Base-by-base conservation (phyloP, 2,113 vertebrate species). In the Emydocephalus ijimae region DNA sequence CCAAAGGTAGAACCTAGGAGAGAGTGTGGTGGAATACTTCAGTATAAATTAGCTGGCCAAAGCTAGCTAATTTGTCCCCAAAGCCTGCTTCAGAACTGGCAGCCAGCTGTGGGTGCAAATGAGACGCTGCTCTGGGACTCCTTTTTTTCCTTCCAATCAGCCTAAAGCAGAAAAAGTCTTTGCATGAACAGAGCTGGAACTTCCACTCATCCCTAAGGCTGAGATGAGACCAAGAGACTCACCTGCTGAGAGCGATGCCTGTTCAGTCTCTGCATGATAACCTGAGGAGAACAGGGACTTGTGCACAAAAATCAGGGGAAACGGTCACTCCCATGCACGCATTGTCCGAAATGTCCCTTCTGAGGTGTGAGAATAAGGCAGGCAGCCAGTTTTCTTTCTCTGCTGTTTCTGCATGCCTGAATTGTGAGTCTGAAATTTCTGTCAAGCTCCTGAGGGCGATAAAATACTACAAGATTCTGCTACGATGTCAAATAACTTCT, bases 401-500 rank as follows among this genome's bases (percentile, higher is more conserved):
- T 81, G 34, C 34, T 81, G 3, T 34, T 81, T 81, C 39, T 43
- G 93, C 91, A 86, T 93, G 95, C 94, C 48, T 57, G 10, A 89
- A 90, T 24, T 57, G 2, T 81, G 61, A 15, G 23, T 55, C 15
- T 81, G 92, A 96, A 92, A 94, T 96, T 95, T 94, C 92, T 96
- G 95, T 95, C 93, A 92, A 93, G 91, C 54, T 94, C 91, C 89
- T 94, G 92, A 94, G 1, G 1, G 81, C 2, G 85, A 91, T 7
- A 90, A 94, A 94, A 93, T 87, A 89, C 23, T 34, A 57, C 92
- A 96, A 94, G 93, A 94, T 94, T 95, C 94, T 96, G 43, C 94
- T 90, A 92, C 95, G 93, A 95, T 96, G 93, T 96, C 95, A 96
- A 95, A 94, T 94, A 1, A 87, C 95, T 96, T 96, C 95, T 96